phyloP scores from a whole-genome alignment of 2,113 vertebrate genomes.

The Lepidothrix coronata region DNA sequence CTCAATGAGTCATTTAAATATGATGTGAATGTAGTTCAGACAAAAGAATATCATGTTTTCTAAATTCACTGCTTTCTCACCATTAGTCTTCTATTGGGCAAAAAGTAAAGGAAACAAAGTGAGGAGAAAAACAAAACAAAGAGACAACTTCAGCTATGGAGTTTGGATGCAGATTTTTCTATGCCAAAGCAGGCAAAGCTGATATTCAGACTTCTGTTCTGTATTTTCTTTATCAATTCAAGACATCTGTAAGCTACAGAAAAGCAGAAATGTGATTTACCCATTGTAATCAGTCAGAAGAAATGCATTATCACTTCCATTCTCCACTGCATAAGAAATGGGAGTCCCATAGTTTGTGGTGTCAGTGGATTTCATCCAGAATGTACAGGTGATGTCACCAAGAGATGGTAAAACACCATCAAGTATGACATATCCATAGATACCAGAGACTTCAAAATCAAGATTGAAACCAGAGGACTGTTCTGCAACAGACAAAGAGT shows the following conservation, averaged over 20 bases:
- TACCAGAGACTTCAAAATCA: conserved; percentile 96
- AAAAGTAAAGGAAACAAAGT: not conserved
- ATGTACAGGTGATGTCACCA: conserved; percentile 87
- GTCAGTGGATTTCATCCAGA: conserved; percentile 97
- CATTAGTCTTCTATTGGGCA: not conserved
- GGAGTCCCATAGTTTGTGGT: conserved; percentile 92
- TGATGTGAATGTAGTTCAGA: not conserved
- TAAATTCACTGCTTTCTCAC: not conserved
- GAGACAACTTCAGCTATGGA: not conserved
- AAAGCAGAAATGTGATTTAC: conserved; percentile 71
- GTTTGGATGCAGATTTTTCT: not conserved
- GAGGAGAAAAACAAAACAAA: not conserved
- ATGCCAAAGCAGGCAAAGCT: not conserved
- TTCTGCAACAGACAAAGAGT: conserved; percentile 77
- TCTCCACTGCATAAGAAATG: conserved; percentile 92
- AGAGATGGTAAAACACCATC: conserved; percentile 88
- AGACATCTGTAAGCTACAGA: not conserved
- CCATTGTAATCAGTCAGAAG: conserved; percentile 97
- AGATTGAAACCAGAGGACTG: conserved; percentile 93
- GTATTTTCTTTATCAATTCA: not conserved
- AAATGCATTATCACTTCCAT: conserved; percentile 91
- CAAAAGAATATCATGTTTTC: not conserved
- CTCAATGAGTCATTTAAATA: not conserved
- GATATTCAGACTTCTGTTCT: not conserved
- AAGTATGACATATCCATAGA: conserved; percentile 91